Percentiles rank a stretch among this genome's conserved stretches.
phyloP scores from a whole-genome alignment of 1,140 invertebrate genomes.

The Teleogryllus occipitalis region DNA sequence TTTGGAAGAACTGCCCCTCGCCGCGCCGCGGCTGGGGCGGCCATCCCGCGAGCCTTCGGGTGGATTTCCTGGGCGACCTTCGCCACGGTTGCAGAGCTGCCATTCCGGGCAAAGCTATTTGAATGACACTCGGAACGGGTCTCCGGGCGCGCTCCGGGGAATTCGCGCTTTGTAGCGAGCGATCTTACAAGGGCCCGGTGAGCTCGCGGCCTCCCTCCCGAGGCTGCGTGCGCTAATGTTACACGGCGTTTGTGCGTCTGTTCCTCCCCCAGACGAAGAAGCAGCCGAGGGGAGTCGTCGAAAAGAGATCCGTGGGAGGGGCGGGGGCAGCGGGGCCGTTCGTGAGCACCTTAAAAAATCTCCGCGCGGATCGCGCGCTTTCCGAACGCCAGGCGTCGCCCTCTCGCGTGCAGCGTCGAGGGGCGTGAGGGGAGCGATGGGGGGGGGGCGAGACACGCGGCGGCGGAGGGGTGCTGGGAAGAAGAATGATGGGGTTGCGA shows the following conservation, averaged over 20 bases:
- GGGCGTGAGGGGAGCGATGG: no score
- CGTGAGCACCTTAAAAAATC: no score
- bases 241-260: not conserved
- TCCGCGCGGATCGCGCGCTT: no score
- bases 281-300: no score
- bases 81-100: not conserved
- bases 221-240: not conserved
- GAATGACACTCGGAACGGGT: not conserved
- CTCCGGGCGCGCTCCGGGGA: not conserved
- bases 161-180: not conserved
- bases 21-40: no score
- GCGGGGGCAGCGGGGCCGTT: no score
- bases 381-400: no score
- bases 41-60: not conserved
- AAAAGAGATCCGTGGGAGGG: no score
- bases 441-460: no score
- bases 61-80: not conserved
- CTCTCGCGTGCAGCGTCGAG: no score
- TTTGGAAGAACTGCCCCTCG: not conserved
- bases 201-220: not conserved
- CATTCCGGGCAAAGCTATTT: not conserved
- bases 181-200: not conserved
- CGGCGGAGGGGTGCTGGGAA: no score
- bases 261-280: not conserved
- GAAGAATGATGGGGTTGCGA: no score